Percentiles rank a stretch among this genome's conserved stretches.
Evolutionary conservation across 2,113 vertebrate genomes (phyloP).

Genomic region (Oryctolagus cuniculus): mOryCun1.1 NC_091436.1:22771501-22772000

Average conservation of each 20-base stretch:
- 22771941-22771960: too few species aligned
- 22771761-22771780: conserved; percentile 28
- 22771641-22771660: conserved; percentile 7
- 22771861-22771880: not conserved
- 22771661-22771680: conserved; percentile 35
- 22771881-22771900: not conserved
- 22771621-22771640: conserved; percentile 62
- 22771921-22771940: too few species aligned
- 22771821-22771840: conserved; percentile 1
- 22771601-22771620: conserved; percentile 63
- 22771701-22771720: not conserved
- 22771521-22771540: conserved; percentile 17
- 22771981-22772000: too few species aligned
- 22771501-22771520: conserved; percentile 19
- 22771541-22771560: not conserved
- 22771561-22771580: conserved; percentile 17
- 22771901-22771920: not conserved
- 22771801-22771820: conserved; percentile 26
- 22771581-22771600: conserved; percentile 45
- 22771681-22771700: conserved; percentile 21
- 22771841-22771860: conserved; percentile 15
- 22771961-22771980: too few species aligned
- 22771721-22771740: conserved; percentile 17
- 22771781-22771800: not conserved
- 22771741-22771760: conserved; percentile 43